These are phyloP conservation scores for Eulacestoma nigropectus DNA, from an alignment of 2,113 vertebrate species.

Conservation along the genomic window DNA sequence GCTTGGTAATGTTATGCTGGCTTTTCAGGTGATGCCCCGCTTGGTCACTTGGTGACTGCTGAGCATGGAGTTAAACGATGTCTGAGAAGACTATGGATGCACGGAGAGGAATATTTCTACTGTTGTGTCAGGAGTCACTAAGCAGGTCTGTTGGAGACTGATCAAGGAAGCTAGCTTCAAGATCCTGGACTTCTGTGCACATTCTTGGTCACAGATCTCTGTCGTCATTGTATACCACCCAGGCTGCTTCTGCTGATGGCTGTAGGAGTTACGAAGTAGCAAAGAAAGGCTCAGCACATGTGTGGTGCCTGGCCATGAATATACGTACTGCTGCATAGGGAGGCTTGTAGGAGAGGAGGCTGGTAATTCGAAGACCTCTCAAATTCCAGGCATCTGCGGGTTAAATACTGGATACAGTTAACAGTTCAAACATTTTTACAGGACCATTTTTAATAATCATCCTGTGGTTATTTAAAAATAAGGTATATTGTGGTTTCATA, in stretches of 20 bases:
- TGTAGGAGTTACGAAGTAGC: neutral
- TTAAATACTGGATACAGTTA: neutral
- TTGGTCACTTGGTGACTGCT: neutral
- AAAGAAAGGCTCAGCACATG: neutral
- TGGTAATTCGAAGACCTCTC: neutral
- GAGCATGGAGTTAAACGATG: rapidly evolving
- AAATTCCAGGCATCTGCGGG: neutral
- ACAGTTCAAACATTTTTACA: neutral
- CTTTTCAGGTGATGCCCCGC: neutral
- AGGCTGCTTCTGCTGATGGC: neutral
- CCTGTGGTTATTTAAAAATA: neutral
- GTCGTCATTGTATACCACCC: rapidly evolving
- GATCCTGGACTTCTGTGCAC: neutral
- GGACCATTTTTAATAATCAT: neutral
- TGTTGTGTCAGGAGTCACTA: neutral
- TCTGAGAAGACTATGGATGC: neutral
- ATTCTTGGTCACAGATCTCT: neutral
- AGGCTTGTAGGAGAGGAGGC: neutral
- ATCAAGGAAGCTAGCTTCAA: neutral
- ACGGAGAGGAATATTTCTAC: rapidly evolving
- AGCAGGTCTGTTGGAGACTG: neutral
- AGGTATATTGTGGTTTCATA: neutral
- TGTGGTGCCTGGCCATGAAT: neutral
- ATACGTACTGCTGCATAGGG: too few relatives aligned
- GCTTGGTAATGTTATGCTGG: neutral